Conservation (phyloP, 2,113 vertebrate genomes). For the Entomyzon cyanotis region DNA sequence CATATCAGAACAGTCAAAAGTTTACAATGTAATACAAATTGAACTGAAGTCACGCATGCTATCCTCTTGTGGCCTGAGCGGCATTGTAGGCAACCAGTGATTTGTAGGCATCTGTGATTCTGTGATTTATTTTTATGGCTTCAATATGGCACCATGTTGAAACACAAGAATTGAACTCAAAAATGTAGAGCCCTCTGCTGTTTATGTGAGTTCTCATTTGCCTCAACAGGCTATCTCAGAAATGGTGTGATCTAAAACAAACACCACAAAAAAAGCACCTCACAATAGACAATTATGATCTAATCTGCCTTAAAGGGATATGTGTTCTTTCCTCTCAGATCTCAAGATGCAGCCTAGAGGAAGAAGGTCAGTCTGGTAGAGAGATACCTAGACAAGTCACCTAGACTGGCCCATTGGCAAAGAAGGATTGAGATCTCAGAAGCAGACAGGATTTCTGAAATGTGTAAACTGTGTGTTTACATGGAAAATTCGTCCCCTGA, state of each 20-base stretch:
- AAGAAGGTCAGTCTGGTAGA: background rate
- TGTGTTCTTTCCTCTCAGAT: background rate
- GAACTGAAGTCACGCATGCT: conserved; percentile 52
- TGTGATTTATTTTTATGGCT: background rate
- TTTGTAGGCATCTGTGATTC: conserved; percentile 64
- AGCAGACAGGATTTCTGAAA: background rate
- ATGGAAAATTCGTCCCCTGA: background rate
- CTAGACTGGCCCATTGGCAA: background rate
- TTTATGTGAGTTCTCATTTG: background rate
- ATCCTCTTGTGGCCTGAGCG: conserved; percentile 41
- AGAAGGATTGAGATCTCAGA: background rate
- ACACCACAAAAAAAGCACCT: background rate
- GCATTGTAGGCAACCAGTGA: conserved; percentile 61
- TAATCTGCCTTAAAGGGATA: background rate
- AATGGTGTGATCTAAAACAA: background rate
- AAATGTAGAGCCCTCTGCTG: background rate
- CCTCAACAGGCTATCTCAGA: background rate
- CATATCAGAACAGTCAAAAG: conserved; percentile 64
- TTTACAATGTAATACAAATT: conserved; percentile 72
- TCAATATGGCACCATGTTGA: background rate
- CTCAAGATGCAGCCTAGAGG: background rate
- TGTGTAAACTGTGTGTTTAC: background rate
- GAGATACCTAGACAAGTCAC: background rate
- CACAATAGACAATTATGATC: background rate
- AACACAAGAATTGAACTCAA: background rate